These are phyloP conservation scores for Aspidoscelis tigris DNA, from an alignment of 2,113 vertebrate genomes.

Conservation along the genomic window DNA sequence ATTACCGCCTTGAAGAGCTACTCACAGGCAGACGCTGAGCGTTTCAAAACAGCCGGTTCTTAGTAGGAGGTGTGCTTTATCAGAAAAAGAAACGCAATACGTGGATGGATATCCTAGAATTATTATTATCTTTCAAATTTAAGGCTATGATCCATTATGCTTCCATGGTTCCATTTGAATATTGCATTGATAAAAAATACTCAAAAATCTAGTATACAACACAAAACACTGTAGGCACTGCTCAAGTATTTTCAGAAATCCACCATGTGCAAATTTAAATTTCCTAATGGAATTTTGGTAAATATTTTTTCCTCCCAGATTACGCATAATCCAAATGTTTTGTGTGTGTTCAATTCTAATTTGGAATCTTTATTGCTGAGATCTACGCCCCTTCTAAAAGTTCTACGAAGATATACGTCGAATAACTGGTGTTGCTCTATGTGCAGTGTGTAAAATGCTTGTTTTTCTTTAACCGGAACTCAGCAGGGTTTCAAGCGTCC, in stretches of 20 bases:
- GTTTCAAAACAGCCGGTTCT: constrained; percentile 54
- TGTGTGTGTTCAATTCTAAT: constrained; percentile 6
- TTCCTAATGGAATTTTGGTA: constrained; percentile 63
- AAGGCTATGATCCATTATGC: constrained; percentile 62
- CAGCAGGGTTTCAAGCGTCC: constrained; percentile 56
- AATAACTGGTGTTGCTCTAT: constrained; percentile 40
- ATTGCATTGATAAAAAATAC: constrained; percentile 66
- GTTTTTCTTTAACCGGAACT: constrained; percentile 17
- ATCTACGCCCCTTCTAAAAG: constrained; percentile 45
- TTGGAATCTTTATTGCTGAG: constrained; percentile 51
- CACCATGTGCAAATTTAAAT: constrained; percentile 68
- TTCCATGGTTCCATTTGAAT: constrained; percentile 54
- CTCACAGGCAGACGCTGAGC: constrained; percentile 24
- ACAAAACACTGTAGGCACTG: constrained; percentile 83
- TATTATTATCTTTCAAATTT: constrained; percentile 40
- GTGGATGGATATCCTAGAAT: constrained; percentile 42
- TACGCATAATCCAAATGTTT: constrained; percentile 30
- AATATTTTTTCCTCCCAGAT: constrained; percentile 45
- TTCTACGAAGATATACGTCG: constrained; percentile 26
- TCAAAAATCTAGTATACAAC: constrained; percentile 64
- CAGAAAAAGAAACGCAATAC: constrained; percentile 44
- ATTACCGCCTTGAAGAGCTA: constrained; percentile 43
- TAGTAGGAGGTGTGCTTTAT: constrained; percentile 65
- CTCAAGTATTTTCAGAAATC: constrained; percentile 72
- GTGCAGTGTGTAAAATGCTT: constrained; percentile 48